A percentile compares a stretch with the other conserved stretches of the same genome.
Conservation (phyloP, 2,888 invertebrate species). For the Torymus aiolomorphi region DNA sequence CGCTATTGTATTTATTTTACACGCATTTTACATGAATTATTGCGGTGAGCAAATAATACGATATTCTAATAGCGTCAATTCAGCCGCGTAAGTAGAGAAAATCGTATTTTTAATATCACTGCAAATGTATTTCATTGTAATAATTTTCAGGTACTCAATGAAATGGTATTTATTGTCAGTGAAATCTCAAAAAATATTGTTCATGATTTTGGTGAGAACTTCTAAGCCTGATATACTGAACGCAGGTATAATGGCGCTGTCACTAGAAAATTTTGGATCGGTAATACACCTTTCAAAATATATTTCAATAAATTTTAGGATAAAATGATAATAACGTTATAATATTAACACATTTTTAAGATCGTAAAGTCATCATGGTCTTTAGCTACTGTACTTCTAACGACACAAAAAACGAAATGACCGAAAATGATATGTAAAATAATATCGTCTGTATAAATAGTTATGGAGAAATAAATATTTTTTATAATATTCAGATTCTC, state of each 20-base stretch:
- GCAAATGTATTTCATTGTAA: no score
- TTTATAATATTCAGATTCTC: no score
- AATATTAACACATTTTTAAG: slow-evolving; percentile 8
- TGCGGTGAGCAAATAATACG: slow-evolving; percentile 38
- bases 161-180: slow-evolving; percentile 31
- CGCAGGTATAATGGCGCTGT: slow-evolving; percentile 9
- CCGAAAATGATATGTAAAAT: not conserved
- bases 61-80: slow-evolving; percentile 16
- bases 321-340: not conserved
- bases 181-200: slow-evolving; percentile 5
- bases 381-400: slow-evolving; percentile 16
- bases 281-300: not conserved
- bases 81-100: slow-evolving; percentile 20
- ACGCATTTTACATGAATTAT: slow-evolving; percentile 37
- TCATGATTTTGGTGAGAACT: slow-evolving; percentile 24
- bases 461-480: no score
- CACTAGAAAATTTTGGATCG: slow-evolving; percentile 21
- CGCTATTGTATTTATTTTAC: not conserved
- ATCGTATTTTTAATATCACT: no score
- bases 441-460: no score
- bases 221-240: not conserved
- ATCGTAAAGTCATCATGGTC: slow-evolving; percentile 41
- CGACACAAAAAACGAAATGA: not conserved
- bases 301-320: not conserved
- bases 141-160: not conserved